Evolutionary conservation across 2,888 invertebrate species (phyloP), one percentile per base, ranked within the genome.

Genomic region (Timema podura): DNA sequence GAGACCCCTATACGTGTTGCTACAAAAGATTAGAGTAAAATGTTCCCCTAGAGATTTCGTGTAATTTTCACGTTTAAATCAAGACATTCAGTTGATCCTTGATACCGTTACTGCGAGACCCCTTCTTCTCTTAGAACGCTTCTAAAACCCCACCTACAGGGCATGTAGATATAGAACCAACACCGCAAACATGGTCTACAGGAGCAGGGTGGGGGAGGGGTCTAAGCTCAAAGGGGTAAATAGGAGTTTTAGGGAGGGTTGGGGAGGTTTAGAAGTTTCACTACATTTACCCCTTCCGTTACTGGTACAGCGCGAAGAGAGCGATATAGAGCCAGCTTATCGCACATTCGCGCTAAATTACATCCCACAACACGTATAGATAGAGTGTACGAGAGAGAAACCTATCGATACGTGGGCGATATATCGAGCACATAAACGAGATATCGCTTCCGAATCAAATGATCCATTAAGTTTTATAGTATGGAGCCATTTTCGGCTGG

Each of bases 381-480:
- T 16, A 61, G 11, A 45, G 30, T 30, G 30, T 30, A 30, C 30
- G 30, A 30, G 30, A 30, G 30, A 30, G 30, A 30, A 30, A 30
- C 30, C 30, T 30, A 30, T 30, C 30, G 30, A 30, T 65, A 54
- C 64, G n/a, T 65, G 64, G 47, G 65, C 68, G 51, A 70, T 70
- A 67, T 70, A 70, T 70, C 70, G 70, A 70, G 67, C 70, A 70
- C 68, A 68, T 70, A 68, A 71, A 69, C 71, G 71, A 71, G 70
- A 57, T 72, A 73, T 73, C 73, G 71, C 67, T 76, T 77, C 76
- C 78, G 78, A 79, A 78, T 80, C 79, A 80, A 80, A 81, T 77
- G 79, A 78, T 77, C 79, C 79, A 79, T 79, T 82, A 78, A 77
- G 78, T 81, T 82, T 82, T 81, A 30, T 30, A 30, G 30, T 30